These are phyloP conservation scores for Adelosebastes latens DNA, from an alignment of 2,797 vertebrate species.

Conservation along the genomic window DNA sequence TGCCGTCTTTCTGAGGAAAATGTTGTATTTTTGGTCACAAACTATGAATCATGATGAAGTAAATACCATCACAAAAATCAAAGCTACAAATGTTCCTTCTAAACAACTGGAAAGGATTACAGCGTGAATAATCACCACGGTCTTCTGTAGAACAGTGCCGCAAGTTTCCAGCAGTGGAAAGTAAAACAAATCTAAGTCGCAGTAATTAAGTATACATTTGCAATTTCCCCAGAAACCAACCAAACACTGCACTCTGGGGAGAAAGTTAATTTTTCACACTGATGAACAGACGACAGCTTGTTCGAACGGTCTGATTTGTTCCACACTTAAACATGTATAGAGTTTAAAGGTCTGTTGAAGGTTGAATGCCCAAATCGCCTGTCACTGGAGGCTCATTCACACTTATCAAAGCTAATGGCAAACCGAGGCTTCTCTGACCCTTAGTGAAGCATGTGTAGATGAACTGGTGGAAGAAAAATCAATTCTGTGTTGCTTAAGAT, in stretches of 20 bases:
- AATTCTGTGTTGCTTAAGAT: slow-evolving; percentile 22
- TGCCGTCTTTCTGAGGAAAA: background rate
- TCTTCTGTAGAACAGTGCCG: background rate
- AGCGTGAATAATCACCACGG: background rate
- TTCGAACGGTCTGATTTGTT: slow-evolving; percentile 48
- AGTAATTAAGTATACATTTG: slow-evolving; percentile 30
- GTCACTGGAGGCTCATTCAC: slow-evolving; percentile 40
- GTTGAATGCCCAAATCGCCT: slow-evolving; percentile 43
- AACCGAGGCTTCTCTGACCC: slow-evolving; percentile 31
- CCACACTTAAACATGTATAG: slow-evolving; percentile 27
- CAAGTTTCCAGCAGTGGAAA: background rate
- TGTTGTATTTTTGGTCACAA: background rate
- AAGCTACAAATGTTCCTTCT: background rate
- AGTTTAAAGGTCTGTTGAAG: slow-evolving; percentile 45
- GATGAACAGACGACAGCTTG: slow-evolving; percentile 22
- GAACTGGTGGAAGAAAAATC: slow-evolving; percentile 28
- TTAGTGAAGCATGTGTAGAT: slow-evolving; percentile 25
- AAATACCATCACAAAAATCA: background rate
- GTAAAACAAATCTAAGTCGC: slow-evolving; percentile 12
- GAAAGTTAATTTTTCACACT: slow-evolving; percentile 30
- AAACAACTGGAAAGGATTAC: background rate
- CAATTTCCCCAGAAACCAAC: slow-evolving; percentile 5
- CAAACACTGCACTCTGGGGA: slow-evolving; percentile 8
- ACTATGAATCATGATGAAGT: background rate
- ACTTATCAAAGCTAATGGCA: slow-evolving; percentile 44